Conservation (phyloP, 2,797 vertebrate species). For the Hydrocynus forskahlii region DNA sequence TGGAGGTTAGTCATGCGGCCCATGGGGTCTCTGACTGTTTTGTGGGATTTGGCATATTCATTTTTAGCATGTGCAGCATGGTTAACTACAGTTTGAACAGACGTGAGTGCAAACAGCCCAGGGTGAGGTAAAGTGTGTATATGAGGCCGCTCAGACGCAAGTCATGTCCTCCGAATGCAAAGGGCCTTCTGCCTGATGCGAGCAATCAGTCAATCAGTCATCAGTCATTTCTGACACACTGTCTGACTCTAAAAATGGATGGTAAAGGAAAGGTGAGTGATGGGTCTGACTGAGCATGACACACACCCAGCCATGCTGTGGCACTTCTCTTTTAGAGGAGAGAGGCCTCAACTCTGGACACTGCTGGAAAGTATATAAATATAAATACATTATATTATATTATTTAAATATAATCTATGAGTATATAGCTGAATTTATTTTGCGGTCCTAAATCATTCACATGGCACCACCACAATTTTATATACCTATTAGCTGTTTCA, state of each 20-base stretch:
- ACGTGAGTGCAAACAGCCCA: background rate
- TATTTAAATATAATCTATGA: too few relatives aligned
- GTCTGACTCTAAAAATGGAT: slow-evolving; percentile 14
- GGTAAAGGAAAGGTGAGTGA: slow-evolving; percentile 3
- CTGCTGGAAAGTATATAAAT: background rate
- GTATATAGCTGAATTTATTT: too few relatives aligned
- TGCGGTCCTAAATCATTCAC: too few relatives aligned
- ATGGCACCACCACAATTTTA: too few relatives aligned
- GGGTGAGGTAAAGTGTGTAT: background rate
- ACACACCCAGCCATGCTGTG: background rate
- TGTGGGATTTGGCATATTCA: slow-evolving; percentile 17
- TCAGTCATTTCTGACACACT: slow-evolving; percentile 30
- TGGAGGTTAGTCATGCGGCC: background rate
- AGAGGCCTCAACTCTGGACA: background rate
- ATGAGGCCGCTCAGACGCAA: slow-evolving; percentile 7
- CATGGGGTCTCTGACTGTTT: background rate
- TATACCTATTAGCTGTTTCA: too few relatives aligned
- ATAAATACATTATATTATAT: too few relatives aligned
- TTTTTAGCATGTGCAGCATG: background rate
- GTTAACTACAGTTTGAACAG: background rate
- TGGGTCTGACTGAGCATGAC: background rate
- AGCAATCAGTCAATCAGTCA: slow-evolving; percentile 30
- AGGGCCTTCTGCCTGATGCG: slow-evolving; percentile 13
- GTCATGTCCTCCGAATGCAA: background rate
- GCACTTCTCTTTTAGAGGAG: background rate